Conservation (phyloP, 2,113 vertebrate genomes). For the Alligator sinensis region DNA sequence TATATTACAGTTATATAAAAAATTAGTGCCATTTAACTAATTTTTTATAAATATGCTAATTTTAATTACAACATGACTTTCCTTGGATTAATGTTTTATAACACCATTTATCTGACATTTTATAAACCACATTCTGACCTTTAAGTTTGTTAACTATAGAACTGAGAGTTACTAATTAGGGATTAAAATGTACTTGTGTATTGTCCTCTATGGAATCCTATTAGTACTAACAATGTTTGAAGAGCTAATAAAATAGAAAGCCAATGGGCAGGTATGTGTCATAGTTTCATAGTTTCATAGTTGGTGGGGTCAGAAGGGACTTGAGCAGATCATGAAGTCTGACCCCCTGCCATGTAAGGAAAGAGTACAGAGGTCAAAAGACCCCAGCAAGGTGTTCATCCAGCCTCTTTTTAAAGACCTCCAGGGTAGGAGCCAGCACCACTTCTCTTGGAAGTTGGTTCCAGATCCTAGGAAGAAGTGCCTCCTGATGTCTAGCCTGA, state of each 20-base stretch:
- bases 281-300: no score
- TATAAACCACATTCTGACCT: neutral
- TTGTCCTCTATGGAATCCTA: neutral
- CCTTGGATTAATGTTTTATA: neutral
- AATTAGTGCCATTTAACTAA: neutral
- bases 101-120: neutral
- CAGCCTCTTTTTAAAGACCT: no score
- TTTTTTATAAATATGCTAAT: neutral
- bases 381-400: no score
- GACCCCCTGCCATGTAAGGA: no score
- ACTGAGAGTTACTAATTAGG: neutral
- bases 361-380: no score
- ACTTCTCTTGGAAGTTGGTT: no score
- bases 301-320: no score
- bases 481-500: no score
- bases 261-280: neutral
- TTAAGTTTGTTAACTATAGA: neutral
- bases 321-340: no score
- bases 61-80: neutral
- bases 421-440: no score
- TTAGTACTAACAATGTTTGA: neutral
- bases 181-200: neutral
- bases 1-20: neutral
- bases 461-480: no score
- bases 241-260: neutral